A percentile compares a stretch with the other conserved stretches of the same genome.
Evolutionary conservation across 2,113 vertebrate species (phyloP).

Genomic region (Trematocara variabile): DNA sequence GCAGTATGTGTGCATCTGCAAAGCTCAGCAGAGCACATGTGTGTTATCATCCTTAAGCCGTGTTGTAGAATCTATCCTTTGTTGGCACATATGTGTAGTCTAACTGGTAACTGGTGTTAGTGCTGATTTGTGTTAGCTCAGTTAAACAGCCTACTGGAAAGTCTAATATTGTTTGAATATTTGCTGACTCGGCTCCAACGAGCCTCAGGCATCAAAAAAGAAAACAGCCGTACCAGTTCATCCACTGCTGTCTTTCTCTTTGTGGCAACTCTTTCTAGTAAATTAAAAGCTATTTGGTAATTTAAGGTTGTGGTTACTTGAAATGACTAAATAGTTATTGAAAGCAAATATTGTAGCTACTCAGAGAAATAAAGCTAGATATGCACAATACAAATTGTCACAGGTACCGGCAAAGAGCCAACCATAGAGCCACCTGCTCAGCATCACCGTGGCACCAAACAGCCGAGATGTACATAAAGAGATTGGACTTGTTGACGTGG

Average conservation of each 20-base stretch:
- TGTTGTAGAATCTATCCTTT: background rate
- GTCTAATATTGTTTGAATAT: background rate
- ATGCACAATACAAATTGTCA: background rate
- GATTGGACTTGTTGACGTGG: background rate
- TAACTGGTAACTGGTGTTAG: background rate
- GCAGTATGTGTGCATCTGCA: background rate
- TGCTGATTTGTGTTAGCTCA: background rate
- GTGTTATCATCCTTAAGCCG: background rate
- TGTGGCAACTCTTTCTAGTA: background rate
- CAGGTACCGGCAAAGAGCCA: background rate
- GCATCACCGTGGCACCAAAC: background rate
- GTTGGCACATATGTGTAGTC: background rate
- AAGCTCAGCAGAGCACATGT: background rate
- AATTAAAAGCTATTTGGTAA: background rate
- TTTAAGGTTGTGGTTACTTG: background rate
- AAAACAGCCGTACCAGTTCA: background rate
- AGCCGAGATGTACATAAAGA: conserved; percentile 10
- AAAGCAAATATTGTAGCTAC: background rate
- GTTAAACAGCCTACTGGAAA: background rate
- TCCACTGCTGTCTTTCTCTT: background rate
- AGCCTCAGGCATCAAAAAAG: background rate
- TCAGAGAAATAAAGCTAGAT: background rate
- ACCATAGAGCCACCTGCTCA: background rate
- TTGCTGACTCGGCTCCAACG: background rate
- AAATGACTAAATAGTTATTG: background rate